Conservation (phyloP, 1,140 invertebrate species). For the Elymnias hypermnestra region DNA sequence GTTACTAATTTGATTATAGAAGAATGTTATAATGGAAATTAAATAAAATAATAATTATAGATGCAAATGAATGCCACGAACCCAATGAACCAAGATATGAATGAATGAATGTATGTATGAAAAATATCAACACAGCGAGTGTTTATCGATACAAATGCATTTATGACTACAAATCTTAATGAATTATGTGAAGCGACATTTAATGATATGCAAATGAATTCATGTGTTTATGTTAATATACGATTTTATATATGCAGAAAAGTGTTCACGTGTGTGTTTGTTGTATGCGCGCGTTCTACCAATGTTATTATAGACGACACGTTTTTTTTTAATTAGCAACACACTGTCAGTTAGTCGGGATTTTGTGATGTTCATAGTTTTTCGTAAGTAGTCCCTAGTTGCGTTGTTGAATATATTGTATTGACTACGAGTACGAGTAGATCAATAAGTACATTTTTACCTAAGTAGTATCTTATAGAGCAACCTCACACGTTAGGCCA, state of each 20-base stretch:
- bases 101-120: too few species aligned
- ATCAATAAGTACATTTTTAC: slow-evolving; percentile 56
- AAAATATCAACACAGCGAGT: too few species aligned
- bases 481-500: slow-evolving; percentile 46
- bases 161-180: too few species aligned
- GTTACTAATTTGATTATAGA: too few species aligned
- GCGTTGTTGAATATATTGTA: slow-evolving; percentile 58
- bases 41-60: too few species aligned
- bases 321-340: slow-evolving; percentile 24
- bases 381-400: slow-evolving; percentile 55
- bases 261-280: slow-evolving; percentile 23
- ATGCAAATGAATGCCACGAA: too few species aligned
- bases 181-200: not conserved
- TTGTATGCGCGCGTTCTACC: not conserved
- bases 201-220: not conserved
- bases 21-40: too few species aligned
- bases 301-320: slow-evolving; percentile 4
- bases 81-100: too few species aligned
- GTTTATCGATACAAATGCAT: too few species aligned
- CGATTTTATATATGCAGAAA: not conserved
- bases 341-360: slow-evolving; percentile 32
- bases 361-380: slow-evolving; percentile 58
- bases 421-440: slow-evolving; percentile 45
- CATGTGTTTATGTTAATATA: not conserved
- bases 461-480: slow-evolving; percentile 56